phyloP scores from a whole-genome alignment of 2,888 invertebrate species.

The Galerucella pusilla region DNA sequence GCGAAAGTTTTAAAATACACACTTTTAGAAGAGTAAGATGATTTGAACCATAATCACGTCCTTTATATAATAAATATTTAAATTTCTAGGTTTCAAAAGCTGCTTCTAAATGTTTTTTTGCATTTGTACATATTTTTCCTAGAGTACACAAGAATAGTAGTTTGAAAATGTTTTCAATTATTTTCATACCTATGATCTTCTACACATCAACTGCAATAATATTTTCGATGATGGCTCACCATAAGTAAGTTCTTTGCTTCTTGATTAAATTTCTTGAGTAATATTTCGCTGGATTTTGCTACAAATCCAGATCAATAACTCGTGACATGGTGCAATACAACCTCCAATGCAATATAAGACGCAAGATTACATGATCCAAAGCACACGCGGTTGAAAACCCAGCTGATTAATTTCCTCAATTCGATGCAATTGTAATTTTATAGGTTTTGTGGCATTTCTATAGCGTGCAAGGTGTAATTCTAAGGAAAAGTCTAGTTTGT shows the following conservation, averaged over 20 bases:
- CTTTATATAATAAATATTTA: neutral
- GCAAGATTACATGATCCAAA: no score
- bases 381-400: no score
- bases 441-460: no score
- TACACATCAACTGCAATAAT: slow-evolving; percentile 57
- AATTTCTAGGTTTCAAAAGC: slow-evolving; percentile 60
- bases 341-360: no score
- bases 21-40: slow-evolving; percentile 57
- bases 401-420: no score
- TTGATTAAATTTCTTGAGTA: neutral
- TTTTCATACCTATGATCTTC: slow-evolving; percentile 61
- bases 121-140: slow-evolving; percentile 62
- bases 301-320: no score
- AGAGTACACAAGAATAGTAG: slow-evolving; percentile 54
- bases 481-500: no score
- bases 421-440: no score
- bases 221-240: slow-evolving; percentile 65
- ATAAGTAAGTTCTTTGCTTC: slow-evolving; percentile 58
- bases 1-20: slow-evolving; percentile 57
- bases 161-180: slow-evolving; percentile 57
- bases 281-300: neutral
- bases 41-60: neutral
- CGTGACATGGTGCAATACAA: no score
- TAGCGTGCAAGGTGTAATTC: no score
- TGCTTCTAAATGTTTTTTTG: slow-evolving; percentile 63